Evolutionary conservation across 2,797 vertebrate species (phyloP), one percentile per base, ranked within the genome.

Genomic region (Gallinago nigripennis): DNA sequence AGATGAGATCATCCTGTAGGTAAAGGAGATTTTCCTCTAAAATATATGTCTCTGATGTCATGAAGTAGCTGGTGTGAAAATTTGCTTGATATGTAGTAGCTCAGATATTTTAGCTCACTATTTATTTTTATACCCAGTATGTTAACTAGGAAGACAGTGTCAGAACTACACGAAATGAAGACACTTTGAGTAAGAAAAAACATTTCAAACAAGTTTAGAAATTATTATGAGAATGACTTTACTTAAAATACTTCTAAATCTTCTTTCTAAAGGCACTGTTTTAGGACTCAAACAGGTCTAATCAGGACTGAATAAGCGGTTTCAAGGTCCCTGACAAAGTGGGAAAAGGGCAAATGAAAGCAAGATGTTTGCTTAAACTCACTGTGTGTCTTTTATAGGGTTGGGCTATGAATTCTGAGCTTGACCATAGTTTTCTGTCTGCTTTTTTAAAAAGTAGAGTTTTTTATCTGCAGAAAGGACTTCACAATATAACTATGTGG

Each of bases 71-170:
- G 75, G 90, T 96, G 81, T 96, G 95, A 95, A 94, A 95, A 82
- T 64, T 88, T 94, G 75, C 73, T 94, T 8, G 4, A 37, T 84
- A 79, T 94, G 66, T 94, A 91, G 94, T 91, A 94, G 70, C 73
- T 95, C 41, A 64, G 87, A 88, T 96, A 96, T 95, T 96, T 95
- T 90, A 94, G 68, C 33, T 96, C 80, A 70, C 77, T 86, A n/a
- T 77, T 92, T 90, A 91, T 96, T 96, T 97, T 95, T 96, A 94
- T 91, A 85, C 31, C 86, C 89, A 79, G 76, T 84, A 94, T 92
- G 87, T 79, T 95, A 93, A 66, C 94, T 60, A 85, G 61, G 78
- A 93, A 94, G 82, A 84, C 46, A 64, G 82, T 94, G 90, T 96
- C 82, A 95, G 85, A 93, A 82, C 82, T 86, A 86, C 20, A 94